Base-by-base conservation (phyloP, 2,888 invertebrate genomes). In the Lamproptera curius region DNA sequence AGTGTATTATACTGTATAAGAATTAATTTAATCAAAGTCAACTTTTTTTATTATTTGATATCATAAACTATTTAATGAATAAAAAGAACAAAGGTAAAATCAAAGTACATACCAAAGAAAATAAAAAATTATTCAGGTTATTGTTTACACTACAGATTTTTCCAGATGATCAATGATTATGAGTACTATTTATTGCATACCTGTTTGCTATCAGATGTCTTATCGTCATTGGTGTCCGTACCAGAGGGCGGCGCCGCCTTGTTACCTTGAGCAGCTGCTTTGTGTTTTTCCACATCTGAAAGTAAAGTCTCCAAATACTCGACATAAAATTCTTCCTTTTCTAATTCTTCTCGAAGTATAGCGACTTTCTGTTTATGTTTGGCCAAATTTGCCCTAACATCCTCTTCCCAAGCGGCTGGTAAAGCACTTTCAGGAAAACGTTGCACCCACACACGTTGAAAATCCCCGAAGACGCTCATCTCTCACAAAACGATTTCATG, bases 321-420 rank as follows among this genome's bases (percentile, higher is more conserved):
- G 9, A 96, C 96, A 70, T 96, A 96, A 68, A 95, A 93, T 70
- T 95, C 94, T 79, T 97, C 96, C 76, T 96, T 95, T 72, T 95
- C 95, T 57, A 97, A 88, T 80, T 96, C 96, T 74, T 95, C 95
- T 73, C 92, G 92, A 47, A 97, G 89, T 64, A 93, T 90, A 57
- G 91, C 89, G 57, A 96, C 95, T 90, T 94, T 95, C 78, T 94
- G 92, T 89, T 94, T 94, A 89, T 97, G 96, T 83, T 95, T 94
- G 69, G 93, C 92, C 66, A 97, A 90, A 89, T 96, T 96, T 62
- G 95, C 94, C 73, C 95, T 92, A 72, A 96, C 95, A 89, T 96
- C 95, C 87, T 95, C 95, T 81, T 96, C 96, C 96, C 95, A 96
- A 76, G 95, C 95, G 75, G 94, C 94, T 76, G 96, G 96, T 66